Evolutionary conservation across 2,113 vertebrate species (phyloP).

Genomic region (Salvelinus sp.): DNA sequence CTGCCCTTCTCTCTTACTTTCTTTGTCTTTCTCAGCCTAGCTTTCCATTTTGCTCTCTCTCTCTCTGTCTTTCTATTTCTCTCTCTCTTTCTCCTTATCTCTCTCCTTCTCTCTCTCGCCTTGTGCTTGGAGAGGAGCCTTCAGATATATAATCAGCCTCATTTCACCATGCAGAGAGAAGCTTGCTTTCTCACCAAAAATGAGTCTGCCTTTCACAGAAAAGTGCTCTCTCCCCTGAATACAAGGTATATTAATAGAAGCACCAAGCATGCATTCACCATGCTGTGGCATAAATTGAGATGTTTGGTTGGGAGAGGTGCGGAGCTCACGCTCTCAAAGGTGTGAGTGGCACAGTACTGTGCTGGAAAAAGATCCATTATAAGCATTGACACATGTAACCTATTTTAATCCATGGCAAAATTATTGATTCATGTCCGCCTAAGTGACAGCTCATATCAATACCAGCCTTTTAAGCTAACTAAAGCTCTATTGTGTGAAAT

Average conservation of each 20-base stretch:
- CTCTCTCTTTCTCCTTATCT: slow-evolving; percentile 12
- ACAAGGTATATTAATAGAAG: slow-evolving; percentile 51
- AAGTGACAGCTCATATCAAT: slow-evolving; percentile 50
- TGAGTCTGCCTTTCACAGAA: slow-evolving; percentile 43
- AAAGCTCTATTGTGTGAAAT: background rate
- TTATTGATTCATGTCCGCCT: slow-evolving; percentile 53
- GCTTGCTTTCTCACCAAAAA: slow-evolving; percentile 26
- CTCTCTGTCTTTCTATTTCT: background rate
- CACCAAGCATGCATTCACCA: slow-evolving; percentile 39
- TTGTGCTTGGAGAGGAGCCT: slow-evolving; percentile 19
- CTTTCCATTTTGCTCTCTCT: background rate
- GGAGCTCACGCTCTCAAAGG: slow-evolving; percentile 36
- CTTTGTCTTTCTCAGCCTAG: background rate
- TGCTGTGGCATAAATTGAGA: slow-evolving; percentile 47
- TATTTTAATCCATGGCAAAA: slow-evolving; percentile 37
- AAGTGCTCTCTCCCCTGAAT: slow-evolving; percentile 38
- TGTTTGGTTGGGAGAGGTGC: slow-evolving; percentile 43
- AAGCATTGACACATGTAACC: background rate
- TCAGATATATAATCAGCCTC: slow-evolving; percentile 39
- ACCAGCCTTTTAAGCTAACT: slow-evolving; percentile 37
- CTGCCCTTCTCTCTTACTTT: background rate
- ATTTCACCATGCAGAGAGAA: slow-evolving; percentile 25
- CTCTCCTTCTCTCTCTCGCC: slow-evolving; percentile 6
- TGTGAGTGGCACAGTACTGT: slow-evolving; percentile 11
- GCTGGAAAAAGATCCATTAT: background rate